These are phyloP conservation scores for Rousettus leschenaultii DNA, from an alignment of 2,113 vertebrate species.

Conservation along the genomic window DNA sequence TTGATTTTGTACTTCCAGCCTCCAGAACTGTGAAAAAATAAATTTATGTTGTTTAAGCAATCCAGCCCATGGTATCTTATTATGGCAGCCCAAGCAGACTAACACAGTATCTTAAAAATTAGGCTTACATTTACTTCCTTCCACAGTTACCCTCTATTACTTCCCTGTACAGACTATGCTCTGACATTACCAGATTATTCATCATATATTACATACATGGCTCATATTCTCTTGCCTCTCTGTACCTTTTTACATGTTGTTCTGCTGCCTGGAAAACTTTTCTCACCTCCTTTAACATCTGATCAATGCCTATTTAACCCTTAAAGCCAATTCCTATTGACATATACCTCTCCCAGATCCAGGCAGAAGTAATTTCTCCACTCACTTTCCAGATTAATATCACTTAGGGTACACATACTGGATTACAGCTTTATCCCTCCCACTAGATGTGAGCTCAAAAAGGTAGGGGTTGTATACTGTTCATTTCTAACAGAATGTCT, in stretches of 20 bases:
- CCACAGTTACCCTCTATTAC: neutral
- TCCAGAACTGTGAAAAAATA: neutral
- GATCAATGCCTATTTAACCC: neutral
- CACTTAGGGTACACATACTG: rapidly evolving
- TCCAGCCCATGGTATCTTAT: neutral
- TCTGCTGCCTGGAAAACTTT: neutral
- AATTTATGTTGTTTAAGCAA: neutral
- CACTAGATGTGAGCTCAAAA: neutral
- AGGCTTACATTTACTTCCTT: neutral
- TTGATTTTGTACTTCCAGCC: too few species aligned
- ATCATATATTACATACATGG: neutral
- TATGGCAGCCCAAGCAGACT: neutral
- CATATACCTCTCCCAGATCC: neutral
- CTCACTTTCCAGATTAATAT: neutral
- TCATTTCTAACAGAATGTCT: neutral
- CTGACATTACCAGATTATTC: neutral
- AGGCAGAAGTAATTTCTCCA: neutral
- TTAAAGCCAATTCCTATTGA: neutral
- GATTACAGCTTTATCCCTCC: neutral
- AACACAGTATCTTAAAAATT: neutral
- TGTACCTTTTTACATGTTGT: neutral
- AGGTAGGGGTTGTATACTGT: too few species aligned
- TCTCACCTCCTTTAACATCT: neutral
- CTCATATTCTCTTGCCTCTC: neutral
- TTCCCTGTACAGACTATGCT: neutral